These are phyloP conservation scores for Gymnothorax reevesii DNA, from an alignment of 2,797 vertebrate genomes.

Conservation along the genomic window DNA sequence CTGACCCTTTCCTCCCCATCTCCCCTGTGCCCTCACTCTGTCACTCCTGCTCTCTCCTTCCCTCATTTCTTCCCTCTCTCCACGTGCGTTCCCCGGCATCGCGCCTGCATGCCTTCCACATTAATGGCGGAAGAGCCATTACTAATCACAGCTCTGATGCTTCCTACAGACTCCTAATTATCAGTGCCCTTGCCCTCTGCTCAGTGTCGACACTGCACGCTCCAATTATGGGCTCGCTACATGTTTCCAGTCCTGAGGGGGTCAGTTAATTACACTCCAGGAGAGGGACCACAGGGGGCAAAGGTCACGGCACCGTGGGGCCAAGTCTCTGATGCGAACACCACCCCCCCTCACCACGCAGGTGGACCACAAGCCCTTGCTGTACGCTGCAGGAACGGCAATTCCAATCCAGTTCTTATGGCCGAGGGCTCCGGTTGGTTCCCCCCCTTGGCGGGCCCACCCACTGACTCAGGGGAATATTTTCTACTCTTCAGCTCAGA, in stretches of 20 bases:
- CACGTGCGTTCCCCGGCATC: background rate
- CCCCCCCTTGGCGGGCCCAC: background rate
- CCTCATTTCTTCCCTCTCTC: background rate
- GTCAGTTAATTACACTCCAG: constrained; percentile 67
- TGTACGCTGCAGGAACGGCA: background rate
- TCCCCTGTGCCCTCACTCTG: constrained; percentile 24
- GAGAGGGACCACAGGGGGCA: background rate
- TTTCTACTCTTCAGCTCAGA: background rate
- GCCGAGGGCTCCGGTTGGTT: background rate
- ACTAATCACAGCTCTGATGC: constrained; percentile 64
- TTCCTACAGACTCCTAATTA: constrained; percentile 82
- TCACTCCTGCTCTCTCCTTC: background rate
- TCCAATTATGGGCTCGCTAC: constrained; percentile 72
- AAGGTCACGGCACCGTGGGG: background rate
- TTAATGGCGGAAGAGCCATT: constrained; percentile 54
- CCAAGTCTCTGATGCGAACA: background rate
- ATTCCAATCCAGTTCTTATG: background rate
- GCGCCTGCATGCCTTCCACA: constrained; percentile 57
- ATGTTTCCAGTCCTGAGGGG: constrained; percentile 48
- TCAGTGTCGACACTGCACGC: constrained; percentile 62
- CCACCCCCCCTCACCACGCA: background rate
- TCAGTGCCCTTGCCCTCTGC: constrained; percentile 74
- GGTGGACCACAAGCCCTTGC: background rate
- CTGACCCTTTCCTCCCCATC: constrained; percentile 28
- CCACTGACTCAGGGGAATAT: background rate